Evolutionary conservation across 2,888 invertebrate species (phyloP).

Genomic region (Ectobius pallidus): DNA sequence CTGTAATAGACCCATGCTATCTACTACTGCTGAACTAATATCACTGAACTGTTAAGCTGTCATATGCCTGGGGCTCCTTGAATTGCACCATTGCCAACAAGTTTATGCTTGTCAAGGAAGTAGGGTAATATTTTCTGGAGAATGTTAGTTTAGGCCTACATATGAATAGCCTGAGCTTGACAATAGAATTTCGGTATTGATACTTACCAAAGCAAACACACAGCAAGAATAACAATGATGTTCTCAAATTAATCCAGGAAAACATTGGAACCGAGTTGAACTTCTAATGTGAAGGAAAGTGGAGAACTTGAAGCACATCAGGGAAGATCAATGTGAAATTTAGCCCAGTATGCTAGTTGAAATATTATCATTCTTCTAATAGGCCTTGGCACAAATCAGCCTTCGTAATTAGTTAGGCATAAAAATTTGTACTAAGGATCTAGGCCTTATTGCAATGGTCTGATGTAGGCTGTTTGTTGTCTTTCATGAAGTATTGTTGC

Average conservation of each 20-base stretch:
- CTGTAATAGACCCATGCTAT: too few relatives aligned
- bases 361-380: conserved; percentile 5
- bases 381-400: conserved; percentile 30
- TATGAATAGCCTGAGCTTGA: too few relatives aligned
- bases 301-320: conserved; percentile 1
- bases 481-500: background rate
- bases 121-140: too few relatives aligned
- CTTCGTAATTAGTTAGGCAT: conserved; percentile 24
- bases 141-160: too few relatives aligned
- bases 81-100: too few relatives aligned
- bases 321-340: conserved; percentile 14
- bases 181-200: background rate
- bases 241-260: conserved; percentile 32
- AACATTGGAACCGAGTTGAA: conserved; percentile 29
- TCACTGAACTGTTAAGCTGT: too few relatives aligned
- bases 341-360: background rate
- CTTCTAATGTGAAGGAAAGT: background rate
- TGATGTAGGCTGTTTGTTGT: background rate
- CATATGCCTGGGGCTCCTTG: too few relatives aligned
- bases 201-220: conserved; percentile 31
- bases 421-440: conserved; percentile 34
- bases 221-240: conserved; percentile 27
- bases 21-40: too few relatives aligned
- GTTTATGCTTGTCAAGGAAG: too few relatives aligned
- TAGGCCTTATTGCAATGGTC: conserved; percentile 24